Percentiles rank a stretch among this genome's conserved stretches.
These are phyloP conservation scores for Agonopterix heracliana DNA, from an alignment of 2,888 invertebrate species.

Conservation along the genomic window DNA sequence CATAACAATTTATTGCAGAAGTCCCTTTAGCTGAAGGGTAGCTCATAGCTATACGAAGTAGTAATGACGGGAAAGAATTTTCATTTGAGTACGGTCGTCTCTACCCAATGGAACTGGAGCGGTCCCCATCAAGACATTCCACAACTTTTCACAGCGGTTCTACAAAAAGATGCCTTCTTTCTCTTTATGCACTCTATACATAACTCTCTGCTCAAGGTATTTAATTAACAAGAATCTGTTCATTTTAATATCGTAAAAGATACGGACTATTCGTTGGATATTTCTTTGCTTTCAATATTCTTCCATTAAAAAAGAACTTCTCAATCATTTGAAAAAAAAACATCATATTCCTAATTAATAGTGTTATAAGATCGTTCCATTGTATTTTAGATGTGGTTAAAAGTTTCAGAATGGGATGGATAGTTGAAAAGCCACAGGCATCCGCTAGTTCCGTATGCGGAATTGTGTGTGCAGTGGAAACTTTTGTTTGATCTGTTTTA, in stretches of 20 bases:
- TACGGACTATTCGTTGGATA: too few species aligned
- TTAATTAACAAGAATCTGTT: not conserved
- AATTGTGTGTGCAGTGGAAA: not conserved
- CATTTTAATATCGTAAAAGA: not conserved
- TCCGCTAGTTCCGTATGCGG: conserved; percentile 5
- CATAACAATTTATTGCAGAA: conserved; percentile 1
- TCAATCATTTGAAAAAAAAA: too few species aligned
- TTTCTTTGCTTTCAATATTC: too few species aligned
- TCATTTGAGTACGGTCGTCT: conserved; percentile 55
- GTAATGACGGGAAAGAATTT: conserved; percentile 49
- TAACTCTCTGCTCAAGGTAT: not conserved
- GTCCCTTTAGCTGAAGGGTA: conserved; percentile 18
- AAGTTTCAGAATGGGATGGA: not conserved
- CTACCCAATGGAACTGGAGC: conserved; percentile 37
- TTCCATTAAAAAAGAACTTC: too few species aligned
- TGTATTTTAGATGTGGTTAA: too few species aligned
- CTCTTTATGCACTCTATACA: conserved; percentile 27
- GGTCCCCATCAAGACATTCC: conserved; percentile 59
- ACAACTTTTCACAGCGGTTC: conserved; percentile 52
- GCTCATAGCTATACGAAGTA: conserved; percentile 42
- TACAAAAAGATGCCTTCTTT: conserved; percentile 42
- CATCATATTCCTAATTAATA: too few species aligned
- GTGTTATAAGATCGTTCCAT: too few species aligned
- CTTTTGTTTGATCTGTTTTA: conserved; percentile 7
- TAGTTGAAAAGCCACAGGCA: conserved; percentile 4